Evolutionary conservation across 2,888 invertebrate species (phyloP).

Genomic region (Epinotia ramella): DNA sequence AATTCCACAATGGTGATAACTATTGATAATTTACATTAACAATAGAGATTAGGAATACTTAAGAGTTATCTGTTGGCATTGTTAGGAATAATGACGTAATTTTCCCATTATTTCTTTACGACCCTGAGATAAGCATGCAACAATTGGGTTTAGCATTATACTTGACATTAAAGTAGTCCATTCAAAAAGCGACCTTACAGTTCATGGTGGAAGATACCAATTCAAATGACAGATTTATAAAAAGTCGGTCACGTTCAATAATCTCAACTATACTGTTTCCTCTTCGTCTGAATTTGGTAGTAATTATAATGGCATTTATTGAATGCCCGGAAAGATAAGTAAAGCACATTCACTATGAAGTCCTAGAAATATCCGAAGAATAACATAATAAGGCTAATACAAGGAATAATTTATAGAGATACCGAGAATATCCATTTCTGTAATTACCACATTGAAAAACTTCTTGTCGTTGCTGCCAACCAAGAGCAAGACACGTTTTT

Average conservation of each 20-base stretch:
- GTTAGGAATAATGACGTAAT: slow-evolving; percentile 8
- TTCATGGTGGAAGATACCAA: too few relatives aligned
- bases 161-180: too few relatives aligned
- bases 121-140: slow-evolving; percentile 15
- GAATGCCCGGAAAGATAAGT: not conserved
- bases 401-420: too few relatives aligned
- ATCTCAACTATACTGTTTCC: not conserved
- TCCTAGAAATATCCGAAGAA: not conserved
- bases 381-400: too few relatives aligned
- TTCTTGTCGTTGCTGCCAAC: too few relatives aligned
- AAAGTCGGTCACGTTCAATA: too few relatives aligned
- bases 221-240: too few relatives aligned
- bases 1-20: not conserved
- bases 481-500: too few relatives aligned
- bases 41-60: not conserved
- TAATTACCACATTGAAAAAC: too few relatives aligned
- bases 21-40: slow-evolving; percentile 3
- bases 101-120: not conserved
- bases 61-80: slow-evolving; percentile 3
- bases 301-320: not conserved
- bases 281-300: not conserved
- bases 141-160: slow-evolving; percentile 4
- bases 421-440: too few relatives aligned
- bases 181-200: too few relatives aligned
- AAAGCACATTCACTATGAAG: not conserved